Evolutionary conservation across 2,888 invertebrate genomes (phyloP).

Genomic region (Drosophila acutilabella): DNA sequence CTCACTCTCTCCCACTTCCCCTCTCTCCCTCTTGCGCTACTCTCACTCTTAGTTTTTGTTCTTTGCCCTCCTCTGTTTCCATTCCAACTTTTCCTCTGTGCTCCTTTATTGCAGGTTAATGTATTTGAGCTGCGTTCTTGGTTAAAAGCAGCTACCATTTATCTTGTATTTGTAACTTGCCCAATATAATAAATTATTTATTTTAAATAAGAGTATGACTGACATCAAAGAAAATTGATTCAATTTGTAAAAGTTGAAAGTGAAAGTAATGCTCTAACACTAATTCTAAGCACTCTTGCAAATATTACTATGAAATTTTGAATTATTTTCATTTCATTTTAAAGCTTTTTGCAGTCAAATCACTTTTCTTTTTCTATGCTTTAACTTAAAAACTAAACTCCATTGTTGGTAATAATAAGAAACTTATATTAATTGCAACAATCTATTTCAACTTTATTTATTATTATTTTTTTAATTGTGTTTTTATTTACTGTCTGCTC

Average conservation of each 20-base stretch:
- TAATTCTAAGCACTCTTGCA: too few relatives aligned
- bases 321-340: too few relatives aligned
- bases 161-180: background rate
- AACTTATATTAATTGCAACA: too few relatives aligned
- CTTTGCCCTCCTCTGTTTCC: background rate
- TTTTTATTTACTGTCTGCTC: too few relatives aligned
- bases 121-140: constrained; percentile 2
- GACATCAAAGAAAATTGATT: background rate
- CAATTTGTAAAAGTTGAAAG: too few relatives aligned
- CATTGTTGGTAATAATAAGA: too few relatives aligned
- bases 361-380: too few relatives aligned
- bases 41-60: background rate
- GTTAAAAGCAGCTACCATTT: background rate
- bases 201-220: background rate
- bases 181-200: background rate
- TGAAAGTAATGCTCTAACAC: too few relatives aligned
- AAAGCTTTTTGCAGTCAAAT: too few relatives aligned
- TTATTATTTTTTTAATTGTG: background rate
- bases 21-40: background rate
- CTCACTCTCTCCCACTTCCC: background rate
- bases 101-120: constrained; percentile 32
- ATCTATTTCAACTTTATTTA: too few relatives aligned
- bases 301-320: too few relatives aligned
- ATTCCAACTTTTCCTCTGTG: background rate
- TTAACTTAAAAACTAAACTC: too few relatives aligned